phyloP scores from a whole-genome alignment of 2,113 vertebrate species.

The Aptenodytes patagonicus region DNA sequence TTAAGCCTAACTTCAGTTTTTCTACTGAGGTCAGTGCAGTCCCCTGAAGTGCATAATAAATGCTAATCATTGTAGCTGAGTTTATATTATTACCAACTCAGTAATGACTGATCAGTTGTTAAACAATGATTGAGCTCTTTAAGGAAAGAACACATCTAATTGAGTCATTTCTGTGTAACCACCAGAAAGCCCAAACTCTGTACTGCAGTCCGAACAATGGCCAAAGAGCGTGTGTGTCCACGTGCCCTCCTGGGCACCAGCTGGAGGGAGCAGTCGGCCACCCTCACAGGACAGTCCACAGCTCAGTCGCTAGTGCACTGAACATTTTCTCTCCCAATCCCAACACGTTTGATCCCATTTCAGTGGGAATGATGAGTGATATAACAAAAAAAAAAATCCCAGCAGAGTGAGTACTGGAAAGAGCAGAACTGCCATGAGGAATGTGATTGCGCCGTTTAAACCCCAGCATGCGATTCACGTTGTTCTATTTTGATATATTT shows the following conservation, averaged over 20 bases:
- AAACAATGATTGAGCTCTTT: neutral
- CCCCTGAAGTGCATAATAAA: neutral
- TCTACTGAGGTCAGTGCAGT: neutral
- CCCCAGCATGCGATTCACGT: neutral
- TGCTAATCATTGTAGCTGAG: neutral
- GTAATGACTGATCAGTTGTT: neutral
- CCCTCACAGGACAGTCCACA: accelerated
- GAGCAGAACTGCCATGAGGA: neutral
- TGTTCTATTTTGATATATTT: neutral
- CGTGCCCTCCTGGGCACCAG: neutral
- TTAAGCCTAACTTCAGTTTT: neutral
- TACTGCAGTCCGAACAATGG: neutral
- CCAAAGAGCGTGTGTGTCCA: neutral
- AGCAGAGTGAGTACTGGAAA: neutral
- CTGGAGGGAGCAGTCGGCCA: accelerated
- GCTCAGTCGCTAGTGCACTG: neutral
- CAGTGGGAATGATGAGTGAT: neutral
- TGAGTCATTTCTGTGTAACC: accelerated
- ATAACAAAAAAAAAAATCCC: neutral
- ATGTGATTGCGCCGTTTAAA: neutral
- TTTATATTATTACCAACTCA: neutral
- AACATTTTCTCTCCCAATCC: neutral
- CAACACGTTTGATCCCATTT: neutral
- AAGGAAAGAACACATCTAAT: neutral
- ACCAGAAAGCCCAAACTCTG: neutral